A percentile compares a stretch with the other conserved stretches of the same genome.
Conservation (phyloP, 2,797 vertebrate genomes). For the Pachyuromys duprasi region DNA sequence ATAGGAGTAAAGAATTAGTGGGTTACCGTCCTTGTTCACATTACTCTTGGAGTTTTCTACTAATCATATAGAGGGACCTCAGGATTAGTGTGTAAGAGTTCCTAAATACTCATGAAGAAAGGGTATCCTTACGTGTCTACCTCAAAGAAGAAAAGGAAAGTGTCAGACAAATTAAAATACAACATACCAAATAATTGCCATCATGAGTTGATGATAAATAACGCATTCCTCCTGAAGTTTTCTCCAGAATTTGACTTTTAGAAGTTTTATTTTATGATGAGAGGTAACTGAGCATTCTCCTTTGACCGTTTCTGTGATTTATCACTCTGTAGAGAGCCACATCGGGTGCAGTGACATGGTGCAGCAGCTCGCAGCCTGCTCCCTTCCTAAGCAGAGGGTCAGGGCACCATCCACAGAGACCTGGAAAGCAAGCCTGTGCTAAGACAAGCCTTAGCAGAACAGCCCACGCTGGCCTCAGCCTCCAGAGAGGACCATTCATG, state of each 20-base stretch:
- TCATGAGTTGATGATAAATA: constrained; percentile 39
- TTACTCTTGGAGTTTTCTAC: neutral
- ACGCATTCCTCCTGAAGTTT: constrained; percentile 7
- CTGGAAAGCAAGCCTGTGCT: neutral
- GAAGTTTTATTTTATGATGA: constrained; percentile 59
- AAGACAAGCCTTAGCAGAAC: neutral
- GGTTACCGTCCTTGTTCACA: neutral
- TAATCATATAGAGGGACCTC: neutral
- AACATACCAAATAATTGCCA: constrained; percentile 1
- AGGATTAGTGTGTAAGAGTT: neutral
- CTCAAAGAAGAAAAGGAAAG: constrained; percentile 39
- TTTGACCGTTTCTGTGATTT: constrained; percentile 68
- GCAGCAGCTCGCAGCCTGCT: neutral
- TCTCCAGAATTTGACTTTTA: constrained; percentile 51
- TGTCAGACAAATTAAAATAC: constrained; percentile 14
- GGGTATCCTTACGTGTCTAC: neutral
- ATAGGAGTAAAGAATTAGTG: neutral
- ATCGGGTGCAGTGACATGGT: neutral
- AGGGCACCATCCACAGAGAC: neutral
- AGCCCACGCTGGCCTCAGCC: neutral
- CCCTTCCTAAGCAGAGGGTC: neutral
- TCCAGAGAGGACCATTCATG: neutral
- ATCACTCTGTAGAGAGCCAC: constrained; percentile 54
- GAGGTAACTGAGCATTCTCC: constrained; percentile 47
- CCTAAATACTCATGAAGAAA: neutral